Base-by-base conservation (phyloP, 1,140 invertebrate species). In the Heliconius hewitsoni region DNA sequence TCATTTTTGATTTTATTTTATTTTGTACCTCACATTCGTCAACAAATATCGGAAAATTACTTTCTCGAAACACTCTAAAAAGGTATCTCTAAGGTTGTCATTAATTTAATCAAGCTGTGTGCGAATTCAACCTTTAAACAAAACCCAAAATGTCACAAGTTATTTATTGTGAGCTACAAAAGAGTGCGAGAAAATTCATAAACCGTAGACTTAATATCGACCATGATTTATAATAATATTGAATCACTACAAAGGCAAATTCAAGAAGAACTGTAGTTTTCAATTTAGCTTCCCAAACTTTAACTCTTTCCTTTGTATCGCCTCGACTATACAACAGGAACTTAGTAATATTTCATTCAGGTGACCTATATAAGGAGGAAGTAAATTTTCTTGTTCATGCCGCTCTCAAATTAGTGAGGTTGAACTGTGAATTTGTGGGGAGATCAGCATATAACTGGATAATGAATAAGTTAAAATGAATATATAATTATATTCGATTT, bases 281-380 rank as follows among this genome's bases (percentile, higher is more conserved):
- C 55, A 57, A 57, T 57, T 57, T 57, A 66, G 60, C 23, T 30
- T 66, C 23, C 71, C 6, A 71, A 39, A 37, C 71, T 66, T 71
- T 71, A 71, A 19, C 71, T 71, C 8, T 39, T 71, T 37, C 18
- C 71, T 71, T 71, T 71, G 71, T 71, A 71, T 71, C 71, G 71
- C 60, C 19, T 39, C 37, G 30, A 71, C 18, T 71, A 39, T 71
- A 39, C 37, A 71, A 39, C 71, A 66, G 23, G 60, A 66, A 66
- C 60, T 66, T 71, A 71, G 71, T 71, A 39, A 71, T 71, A 71
- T 71, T 71, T 71, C 71, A 71, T 71, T 71, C 71, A 71, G 71
- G 71, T 71, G 71, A 71, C 71, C 71, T 71, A 71, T 34, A 71
- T 71, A 71, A 71, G 71, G 18, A 71, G 71, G 71, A 71, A 71